A percentile compares a stretch with the other conserved stretches of the same genome.
These are phyloP conservation scores for Acleris emargana DNA, from an alignment of 2,888 invertebrate genomes.

Conservation along the genomic window DNA sequence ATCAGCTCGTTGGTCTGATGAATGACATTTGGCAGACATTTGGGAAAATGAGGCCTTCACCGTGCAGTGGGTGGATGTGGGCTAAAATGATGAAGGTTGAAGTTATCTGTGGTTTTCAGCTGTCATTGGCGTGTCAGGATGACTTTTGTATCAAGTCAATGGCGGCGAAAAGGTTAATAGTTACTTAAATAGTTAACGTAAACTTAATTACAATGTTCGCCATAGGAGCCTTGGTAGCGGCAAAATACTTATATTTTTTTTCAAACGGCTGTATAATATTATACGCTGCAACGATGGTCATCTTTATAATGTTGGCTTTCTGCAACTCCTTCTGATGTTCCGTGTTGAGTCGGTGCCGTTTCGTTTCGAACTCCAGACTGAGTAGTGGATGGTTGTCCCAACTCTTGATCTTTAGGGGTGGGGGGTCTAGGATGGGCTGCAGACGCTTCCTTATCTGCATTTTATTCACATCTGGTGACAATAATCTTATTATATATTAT, in stretches of 20 bases:
- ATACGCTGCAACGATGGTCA: conserved; percentile 65
- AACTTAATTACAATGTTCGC: too few species aligned
- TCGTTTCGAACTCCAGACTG: conserved; percentile 54
- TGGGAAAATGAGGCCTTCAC: too few species aligned
- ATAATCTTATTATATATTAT: too few species aligned
- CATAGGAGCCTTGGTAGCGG: conserved; percentile 59
- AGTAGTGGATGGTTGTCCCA: conserved; percentile 72
- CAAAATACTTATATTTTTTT: conserved; percentile 53
- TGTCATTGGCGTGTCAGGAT: too few species aligned
- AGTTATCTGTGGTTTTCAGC: too few species aligned
- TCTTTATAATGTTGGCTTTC: conserved; percentile 60
- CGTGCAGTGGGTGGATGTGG: too few species aligned
- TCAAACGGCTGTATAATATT: conserved; percentile 60
- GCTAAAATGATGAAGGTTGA: too few species aligned
- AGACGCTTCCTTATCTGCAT: conserved; percentile 60
- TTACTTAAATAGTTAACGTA: too few species aligned
- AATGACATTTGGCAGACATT: too few species aligned
- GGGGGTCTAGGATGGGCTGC: conserved; percentile 57
- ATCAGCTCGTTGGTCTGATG: too few species aligned
- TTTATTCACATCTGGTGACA: conserved; percentile 54
- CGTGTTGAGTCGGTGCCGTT: conserved; percentile 51
- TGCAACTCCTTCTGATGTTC: conserved; percentile 58
- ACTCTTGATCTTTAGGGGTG: conserved; percentile 56
- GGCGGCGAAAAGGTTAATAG: too few species aligned
- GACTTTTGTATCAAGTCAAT: too few species aligned